phyloP scores from a whole-genome alignment of 2,797 vertebrate genomes.

The Ceryle rudis region DNA sequence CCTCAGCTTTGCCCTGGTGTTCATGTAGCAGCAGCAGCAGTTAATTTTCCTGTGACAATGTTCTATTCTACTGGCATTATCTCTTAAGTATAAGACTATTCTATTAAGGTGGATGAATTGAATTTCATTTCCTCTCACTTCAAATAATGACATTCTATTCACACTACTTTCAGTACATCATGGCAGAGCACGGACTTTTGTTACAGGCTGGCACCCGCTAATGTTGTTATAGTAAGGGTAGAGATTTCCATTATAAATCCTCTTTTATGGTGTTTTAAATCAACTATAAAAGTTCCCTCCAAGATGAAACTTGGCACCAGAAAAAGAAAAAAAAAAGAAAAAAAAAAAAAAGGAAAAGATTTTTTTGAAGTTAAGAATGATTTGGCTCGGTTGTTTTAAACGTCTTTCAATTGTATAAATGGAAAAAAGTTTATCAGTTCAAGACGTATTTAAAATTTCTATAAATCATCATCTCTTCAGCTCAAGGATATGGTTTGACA shows the following conservation, averaged over 20 bases:
- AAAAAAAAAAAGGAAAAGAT: background rate
- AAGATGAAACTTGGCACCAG: constrained; percentile 33
- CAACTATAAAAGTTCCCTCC: constrained; percentile 38
- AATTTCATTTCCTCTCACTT: constrained; percentile 70
- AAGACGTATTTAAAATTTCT: constrained; percentile 24
- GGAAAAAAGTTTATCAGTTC: constrained; percentile 21
- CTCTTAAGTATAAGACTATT: constrained; percentile 65
- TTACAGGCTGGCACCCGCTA: constrained; percentile 42
- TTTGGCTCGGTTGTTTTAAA: constrained; percentile 20
- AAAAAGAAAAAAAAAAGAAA: background rate
- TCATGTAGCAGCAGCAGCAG: constrained; percentile 38
- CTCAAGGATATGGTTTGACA: constrained; percentile 40
- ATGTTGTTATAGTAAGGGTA: constrained; percentile 56
- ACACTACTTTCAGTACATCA: constrained; percentile 57
- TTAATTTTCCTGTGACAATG: constrained; percentile 60
- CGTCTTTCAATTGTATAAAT: background rate
- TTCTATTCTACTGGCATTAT: constrained; percentile 67
- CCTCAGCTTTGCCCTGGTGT: constrained; percentile 14
- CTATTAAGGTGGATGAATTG: constrained; percentile 68
- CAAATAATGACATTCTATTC: constrained; percentile 69
- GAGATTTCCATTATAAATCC: constrained; percentile 64
- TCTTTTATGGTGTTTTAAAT: constrained; percentile 43
- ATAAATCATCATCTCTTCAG: constrained; percentile 22
- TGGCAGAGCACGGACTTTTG: constrained; percentile 43
- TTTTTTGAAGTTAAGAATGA: constrained; percentile 12